phyloP scores from a whole-genome alignment of 1,140 invertebrate genomes.

The Bursaphelenchus mucronatus region DNA sequence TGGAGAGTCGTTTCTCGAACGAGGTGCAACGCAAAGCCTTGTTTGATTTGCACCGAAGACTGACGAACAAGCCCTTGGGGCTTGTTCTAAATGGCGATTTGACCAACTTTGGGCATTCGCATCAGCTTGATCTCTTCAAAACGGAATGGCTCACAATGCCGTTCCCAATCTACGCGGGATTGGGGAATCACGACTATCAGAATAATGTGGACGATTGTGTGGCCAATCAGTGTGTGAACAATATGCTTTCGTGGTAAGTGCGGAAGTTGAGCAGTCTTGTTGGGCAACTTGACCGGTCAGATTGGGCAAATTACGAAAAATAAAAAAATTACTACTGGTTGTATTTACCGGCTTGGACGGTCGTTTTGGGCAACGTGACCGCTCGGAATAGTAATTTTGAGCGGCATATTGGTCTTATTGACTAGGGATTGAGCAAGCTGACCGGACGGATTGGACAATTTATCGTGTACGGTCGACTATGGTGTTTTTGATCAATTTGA shows the following conservation, averaged over 20 bases:
- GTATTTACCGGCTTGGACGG: not conserved
- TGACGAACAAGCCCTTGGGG: conserved; percentile 44
- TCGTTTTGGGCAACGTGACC: too few species aligned
- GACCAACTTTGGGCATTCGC: conserved; percentile 50
- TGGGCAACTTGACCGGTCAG: not conserved
- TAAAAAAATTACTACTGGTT: too few species aligned
- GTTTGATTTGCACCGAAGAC: conserved; percentile 41
- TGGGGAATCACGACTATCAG: conserved; percentile 56
- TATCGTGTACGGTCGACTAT: too few species aligned
- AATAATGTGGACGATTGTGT: conserved; percentile 56
- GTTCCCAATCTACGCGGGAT: conserved; percentile 41
- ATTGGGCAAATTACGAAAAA: not conserved
- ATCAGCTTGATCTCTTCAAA: conserved; percentile 48
- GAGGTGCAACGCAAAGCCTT: conserved; percentile 50
- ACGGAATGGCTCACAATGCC: conserved; percentile 44
- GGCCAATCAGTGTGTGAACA: conserved; percentile 50
- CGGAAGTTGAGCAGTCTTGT: not conserved
- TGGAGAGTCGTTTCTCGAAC: conserved; percentile 51
- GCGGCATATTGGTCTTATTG: too few species aligned
- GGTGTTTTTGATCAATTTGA: too few species aligned
- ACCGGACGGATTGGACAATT: too few species aligned
- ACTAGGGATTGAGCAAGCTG: too few species aligned
- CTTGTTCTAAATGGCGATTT: conserved; percentile 56
- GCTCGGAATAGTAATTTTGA: too few species aligned
- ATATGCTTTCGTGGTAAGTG: conserved; percentile 50